Evolutionary conservation across 1,140 invertebrate species (phyloP), one percentile per base, ranked within the genome.

Genomic region (Diachasma alloeum): DNA sequence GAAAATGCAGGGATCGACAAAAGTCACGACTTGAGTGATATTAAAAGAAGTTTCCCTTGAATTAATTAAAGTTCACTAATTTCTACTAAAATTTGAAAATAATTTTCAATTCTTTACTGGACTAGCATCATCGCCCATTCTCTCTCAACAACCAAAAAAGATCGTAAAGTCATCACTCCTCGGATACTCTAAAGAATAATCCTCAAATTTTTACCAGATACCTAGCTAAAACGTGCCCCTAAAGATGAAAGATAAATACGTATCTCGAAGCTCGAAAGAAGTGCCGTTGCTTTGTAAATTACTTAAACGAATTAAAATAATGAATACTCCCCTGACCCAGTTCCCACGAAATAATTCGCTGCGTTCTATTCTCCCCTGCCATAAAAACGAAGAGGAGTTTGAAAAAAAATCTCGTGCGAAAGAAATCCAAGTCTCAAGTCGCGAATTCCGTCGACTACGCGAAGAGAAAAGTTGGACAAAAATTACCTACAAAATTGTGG

Each of bases 261-360:
- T 22, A 72, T 44, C 15, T 37, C 36, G 11, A 31, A 69, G 39
- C 36, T 36, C n/a, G 15, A 42, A 69, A 39, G 67, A 69, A 39
- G 36, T 69, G 63, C 63, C 63, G 63, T 67, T 39, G 68, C 68
- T 70, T 31, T 71, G 24, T 48, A 71, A 71, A 56, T 72, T 46
- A 68, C 17, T 26, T 19, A 48, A 68, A 48, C 59, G 53, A 73
- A 73, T 74, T 74, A 46, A 15, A 75, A 70, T 75, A 19, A 53
- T 59, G 42, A 31, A 70, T 74, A 68, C 31, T 66, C 10, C 24
- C n/a, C 24, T 59, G 1, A 71, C 22, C 6, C 2, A 6, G 6
- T 6, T 31, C 31, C 31, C 6, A 6, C 2, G 6, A 31, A 31
- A 31, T 31, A 31, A 31, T 31, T 31, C 31, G 6, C 31, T 2